These are phyloP conservation scores for Cydia fagiglandana DNA, from an alignment of 1,140 invertebrate species.

Conservation along the genomic window DNA sequence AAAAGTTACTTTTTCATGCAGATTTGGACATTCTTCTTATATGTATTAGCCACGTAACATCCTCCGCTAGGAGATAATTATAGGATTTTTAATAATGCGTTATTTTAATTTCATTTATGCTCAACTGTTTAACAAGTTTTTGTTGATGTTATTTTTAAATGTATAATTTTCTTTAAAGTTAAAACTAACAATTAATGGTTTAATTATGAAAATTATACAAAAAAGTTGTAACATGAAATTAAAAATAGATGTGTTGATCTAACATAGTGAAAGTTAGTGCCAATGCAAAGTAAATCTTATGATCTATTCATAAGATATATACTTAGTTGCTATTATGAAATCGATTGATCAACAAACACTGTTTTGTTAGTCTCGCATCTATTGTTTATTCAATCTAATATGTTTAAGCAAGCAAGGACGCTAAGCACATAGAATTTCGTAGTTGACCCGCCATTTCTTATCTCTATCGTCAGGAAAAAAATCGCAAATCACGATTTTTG, in stretches of 20 bases:
- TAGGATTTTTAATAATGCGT: background rate
- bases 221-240: background rate
- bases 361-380: conserved; percentile 27
- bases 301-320: conserved; percentile 1
- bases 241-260: conserved; percentile 17
- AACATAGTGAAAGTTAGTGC: background rate
- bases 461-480: too few species aligned
- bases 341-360: background rate
- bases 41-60: conserved; percentile 68
- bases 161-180: background rate
- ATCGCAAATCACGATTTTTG: too few species aligned
- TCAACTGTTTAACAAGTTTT: conserved; percentile 31
- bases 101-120: conserved; percentile 28
- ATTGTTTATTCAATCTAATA: conserved; percentile 32
- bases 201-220: background rate
- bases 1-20: conserved; percentile 9
- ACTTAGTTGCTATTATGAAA: conserved; percentile 1
- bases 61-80: conserved; percentile 48
- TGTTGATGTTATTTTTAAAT: background rate
- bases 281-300: conserved; percentile 16
- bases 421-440: too few species aligned
- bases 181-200: background rate
- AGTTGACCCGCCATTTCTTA: too few species aligned
- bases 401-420: background rate
- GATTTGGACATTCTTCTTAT: conserved; percentile 18